phyloP scores from a whole-genome alignment of 2,888 invertebrate genomes.

The Luperina testacea region DNA sequence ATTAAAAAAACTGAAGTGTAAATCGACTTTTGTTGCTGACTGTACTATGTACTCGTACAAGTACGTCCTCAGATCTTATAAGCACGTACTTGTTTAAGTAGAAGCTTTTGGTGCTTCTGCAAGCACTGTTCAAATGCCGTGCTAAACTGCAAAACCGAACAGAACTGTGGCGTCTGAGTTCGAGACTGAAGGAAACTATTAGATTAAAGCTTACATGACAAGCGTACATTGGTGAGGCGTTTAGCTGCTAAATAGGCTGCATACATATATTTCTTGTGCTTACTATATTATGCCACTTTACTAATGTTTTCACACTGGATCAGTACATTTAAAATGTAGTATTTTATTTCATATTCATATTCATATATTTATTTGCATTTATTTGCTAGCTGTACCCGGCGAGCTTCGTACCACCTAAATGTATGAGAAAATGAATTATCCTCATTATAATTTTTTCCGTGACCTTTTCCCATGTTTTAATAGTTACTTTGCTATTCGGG shows the following conservation, averaged over 20 bases:
- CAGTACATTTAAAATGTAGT: not conserved
- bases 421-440: no score
- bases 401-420: no score
- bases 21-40: no score
- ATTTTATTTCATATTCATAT: no score
- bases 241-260: not conserved
- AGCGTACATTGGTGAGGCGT: not conserved
- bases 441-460: no score
- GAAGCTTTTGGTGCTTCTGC: not conserved
- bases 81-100: not conserved
- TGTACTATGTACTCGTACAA: not conserved
- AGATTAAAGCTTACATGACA: no score
- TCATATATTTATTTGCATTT: no score
- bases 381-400: no score
- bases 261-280: not conserved
- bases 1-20: no score
- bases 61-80: not conserved
- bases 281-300: not conserved
- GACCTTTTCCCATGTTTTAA: no score
- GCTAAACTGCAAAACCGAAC: conserved; percentile 23
- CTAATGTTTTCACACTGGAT: not conserved
- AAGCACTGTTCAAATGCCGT: conserved; percentile 6
- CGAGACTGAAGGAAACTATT: conserved; percentile 9
- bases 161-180: conserved; percentile 26
- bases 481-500: no score